A percentile compares a stretch with the other conserved stretches of the same genome.
phyloP scores from a whole-genome alignment of 2,113 vertebrate genomes.

The Acanthochromis polyacanthus region DNA sequence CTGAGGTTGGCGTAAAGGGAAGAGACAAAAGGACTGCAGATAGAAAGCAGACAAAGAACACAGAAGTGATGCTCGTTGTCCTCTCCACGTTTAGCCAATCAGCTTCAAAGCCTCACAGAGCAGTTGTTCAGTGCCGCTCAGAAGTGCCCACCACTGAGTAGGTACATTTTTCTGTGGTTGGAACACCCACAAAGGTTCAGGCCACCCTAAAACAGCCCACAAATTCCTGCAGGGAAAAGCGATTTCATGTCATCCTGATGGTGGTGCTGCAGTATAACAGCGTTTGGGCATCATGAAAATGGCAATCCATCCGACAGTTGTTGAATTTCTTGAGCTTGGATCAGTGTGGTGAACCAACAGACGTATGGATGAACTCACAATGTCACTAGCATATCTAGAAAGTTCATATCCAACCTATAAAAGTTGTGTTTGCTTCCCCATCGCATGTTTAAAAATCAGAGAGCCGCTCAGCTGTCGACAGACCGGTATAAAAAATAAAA shows the following conservation, averaged over 20 bases:
- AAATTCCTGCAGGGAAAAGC: neutral
- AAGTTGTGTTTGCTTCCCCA: conserved; percentile 2
- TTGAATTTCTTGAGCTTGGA: neutral
- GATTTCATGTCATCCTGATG: neutral
- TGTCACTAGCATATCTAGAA: neutral
- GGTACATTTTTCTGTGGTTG: too few relatives aligned
- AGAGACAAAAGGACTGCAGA: too few relatives aligned
- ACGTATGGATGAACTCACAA: neutral
- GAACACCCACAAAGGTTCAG: too few relatives aligned
- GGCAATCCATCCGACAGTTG: neutral
- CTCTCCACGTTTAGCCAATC: too few relatives aligned
- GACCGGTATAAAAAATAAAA: neutral
- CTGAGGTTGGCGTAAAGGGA: too few relatives aligned
- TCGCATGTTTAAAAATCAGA: conserved; percentile 23
- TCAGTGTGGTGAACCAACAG: neutral
- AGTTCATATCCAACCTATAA: neutral
- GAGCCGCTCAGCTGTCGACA: conserved; percentile 30
- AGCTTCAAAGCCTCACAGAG: too few relatives aligned
- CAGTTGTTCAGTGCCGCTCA: too few relatives aligned
- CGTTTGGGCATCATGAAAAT: neutral
- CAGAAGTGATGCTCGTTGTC: too few relatives aligned
- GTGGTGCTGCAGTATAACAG: too few relatives aligned
- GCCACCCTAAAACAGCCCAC: too few relatives aligned
- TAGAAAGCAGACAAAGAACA: too few relatives aligned
- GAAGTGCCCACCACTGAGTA: too few relatives aligned